These are phyloP conservation scores for Ciconia boyciana DNA, from an alignment of 2,113 vertebrate genomes.

Conservation along the genomic window DNA sequence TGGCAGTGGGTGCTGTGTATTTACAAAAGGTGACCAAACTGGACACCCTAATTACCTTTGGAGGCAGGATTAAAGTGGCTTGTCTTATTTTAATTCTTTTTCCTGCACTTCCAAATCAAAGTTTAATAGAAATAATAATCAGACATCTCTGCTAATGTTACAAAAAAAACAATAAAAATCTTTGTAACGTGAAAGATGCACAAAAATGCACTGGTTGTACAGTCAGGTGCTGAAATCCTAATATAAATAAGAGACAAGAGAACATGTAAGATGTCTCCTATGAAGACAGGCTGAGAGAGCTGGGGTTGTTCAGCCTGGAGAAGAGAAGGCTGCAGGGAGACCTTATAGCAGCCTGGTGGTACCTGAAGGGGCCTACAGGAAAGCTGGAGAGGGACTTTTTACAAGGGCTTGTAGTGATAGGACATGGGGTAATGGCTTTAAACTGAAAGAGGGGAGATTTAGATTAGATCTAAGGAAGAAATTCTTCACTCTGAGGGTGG, in stretches of 20 bases:
- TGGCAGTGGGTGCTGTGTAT: neutral
- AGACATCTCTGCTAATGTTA: neutral
- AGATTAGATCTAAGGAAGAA: too few relatives aligned
- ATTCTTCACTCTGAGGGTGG: too few relatives aligned
- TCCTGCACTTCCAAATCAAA: neutral
- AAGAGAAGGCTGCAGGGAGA: too few relatives aligned
- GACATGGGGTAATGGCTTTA: too few relatives aligned
- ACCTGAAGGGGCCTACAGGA: too few relatives aligned
- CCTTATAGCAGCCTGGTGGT: too few relatives aligned
- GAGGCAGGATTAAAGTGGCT: slow-evolving; percentile 1
- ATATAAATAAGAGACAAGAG: neutral
- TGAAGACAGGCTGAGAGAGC: too few relatives aligned
- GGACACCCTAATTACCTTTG: neutral
- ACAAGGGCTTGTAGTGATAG: too few relatives aligned
- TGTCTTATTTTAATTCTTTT: slow-evolving; percentile 4
- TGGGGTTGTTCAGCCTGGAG: too few relatives aligned
- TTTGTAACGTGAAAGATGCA: neutral
- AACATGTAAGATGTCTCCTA: neutral
- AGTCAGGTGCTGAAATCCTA: slow-evolving; percentile 17
- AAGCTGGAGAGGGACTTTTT: too few relatives aligned
- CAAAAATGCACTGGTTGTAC: neutral
- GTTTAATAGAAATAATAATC: slow-evolving; percentile 1
- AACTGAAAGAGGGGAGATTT: too few relatives aligned
- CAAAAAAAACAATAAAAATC: neutral
- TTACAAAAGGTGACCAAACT: neutral